Evolutionary conservation across 2,888 invertebrate genomes (phyloP).

Genomic region (Muschampia plurimacula): DNA sequence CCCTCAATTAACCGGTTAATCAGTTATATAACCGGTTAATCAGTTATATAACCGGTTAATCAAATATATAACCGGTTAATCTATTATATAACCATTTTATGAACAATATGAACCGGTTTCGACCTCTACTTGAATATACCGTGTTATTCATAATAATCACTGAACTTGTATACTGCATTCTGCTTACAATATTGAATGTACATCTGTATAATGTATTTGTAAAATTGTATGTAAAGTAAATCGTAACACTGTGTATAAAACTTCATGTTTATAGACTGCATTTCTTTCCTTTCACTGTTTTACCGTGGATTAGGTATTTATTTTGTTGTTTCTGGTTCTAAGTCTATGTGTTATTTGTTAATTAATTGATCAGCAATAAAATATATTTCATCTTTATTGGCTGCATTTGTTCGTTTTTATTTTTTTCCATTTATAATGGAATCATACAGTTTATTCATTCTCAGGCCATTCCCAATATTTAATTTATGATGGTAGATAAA

Average conservation of each 20-base stretch:
- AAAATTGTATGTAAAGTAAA: conserved; percentile 51
- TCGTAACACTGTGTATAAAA: conserved; percentile 49
- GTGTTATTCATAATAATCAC: conserved; percentile 46
- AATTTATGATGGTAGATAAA: too few relatives aligned
- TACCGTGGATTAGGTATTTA: conserved; percentile 83
- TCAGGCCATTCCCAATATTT: too few relatives aligned
- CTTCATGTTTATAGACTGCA: conserved; percentile 59
- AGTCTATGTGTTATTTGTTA: conserved; percentile 83
- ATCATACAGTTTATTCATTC: not conserved
- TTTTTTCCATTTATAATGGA: conserved; percentile 6
- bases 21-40: too few relatives aligned
- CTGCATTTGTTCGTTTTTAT: conserved; percentile 62
- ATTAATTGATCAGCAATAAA: conserved; percentile 79
- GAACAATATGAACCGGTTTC: too few relatives aligned
- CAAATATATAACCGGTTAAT: too few relatives aligned
- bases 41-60: too few relatives aligned
- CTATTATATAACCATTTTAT: too few relatives aligned
- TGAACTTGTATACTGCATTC: conserved; percentile 59
- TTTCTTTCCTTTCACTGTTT: conserved; percentile 63
- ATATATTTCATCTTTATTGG: conserved; percentile 74
- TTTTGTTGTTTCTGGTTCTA: conserved; percentile 82
- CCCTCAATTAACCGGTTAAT: too few relatives aligned
- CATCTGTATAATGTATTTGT: conserved; percentile 49
- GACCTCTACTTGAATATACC: conserved; percentile 46
- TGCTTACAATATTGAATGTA: conserved; percentile 57